Evolutionary conservation across 2,888 invertebrate genomes (phyloP).

Genomic region (Drosophila multiciliata): DNA sequence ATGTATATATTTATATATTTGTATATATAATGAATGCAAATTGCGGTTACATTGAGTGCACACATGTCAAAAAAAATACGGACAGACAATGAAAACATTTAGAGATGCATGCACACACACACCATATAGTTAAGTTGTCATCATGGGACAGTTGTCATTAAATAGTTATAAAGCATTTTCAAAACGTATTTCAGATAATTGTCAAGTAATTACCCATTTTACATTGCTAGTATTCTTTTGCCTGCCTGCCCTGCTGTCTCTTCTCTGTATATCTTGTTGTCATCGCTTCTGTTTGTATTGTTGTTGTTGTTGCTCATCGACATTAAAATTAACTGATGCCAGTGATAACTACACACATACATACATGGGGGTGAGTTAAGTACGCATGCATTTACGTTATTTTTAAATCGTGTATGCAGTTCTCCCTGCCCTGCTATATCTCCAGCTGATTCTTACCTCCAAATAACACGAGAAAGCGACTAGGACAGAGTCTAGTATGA

Average conservation of each 20-base stretch:
- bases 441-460: no score
- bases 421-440: no score
- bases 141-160: constrained; percentile 75
- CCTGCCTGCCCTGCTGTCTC: background rate
- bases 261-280: background rate
- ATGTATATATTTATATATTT: background rate
- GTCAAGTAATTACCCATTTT: constrained; percentile 70
- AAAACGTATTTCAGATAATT: constrained; percentile 77
- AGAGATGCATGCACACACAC: constrained; percentile 8
- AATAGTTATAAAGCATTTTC: constrained; percentile 65
- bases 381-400: no score
- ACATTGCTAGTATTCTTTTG: constrained; percentile 56
- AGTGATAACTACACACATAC: background rate
- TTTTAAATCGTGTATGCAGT: no score
- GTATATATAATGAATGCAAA: constrained; percentile 39
- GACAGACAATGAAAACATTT: background rate
- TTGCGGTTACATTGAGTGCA: constrained; percentile 50
- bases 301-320: constrained; percentile 18
- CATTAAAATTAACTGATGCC: constrained; percentile 29
- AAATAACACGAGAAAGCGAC: no score
- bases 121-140: constrained; percentile 74
- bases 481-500: no score
- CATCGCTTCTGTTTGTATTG: background rate
- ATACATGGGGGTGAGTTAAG: no score
- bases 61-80: constrained; percentile 16